These are phyloP conservation scores for Heptranchias perlo DNA, from an alignment of 2,113 vertebrate genomes.

Conservation along the genomic window DNA sequence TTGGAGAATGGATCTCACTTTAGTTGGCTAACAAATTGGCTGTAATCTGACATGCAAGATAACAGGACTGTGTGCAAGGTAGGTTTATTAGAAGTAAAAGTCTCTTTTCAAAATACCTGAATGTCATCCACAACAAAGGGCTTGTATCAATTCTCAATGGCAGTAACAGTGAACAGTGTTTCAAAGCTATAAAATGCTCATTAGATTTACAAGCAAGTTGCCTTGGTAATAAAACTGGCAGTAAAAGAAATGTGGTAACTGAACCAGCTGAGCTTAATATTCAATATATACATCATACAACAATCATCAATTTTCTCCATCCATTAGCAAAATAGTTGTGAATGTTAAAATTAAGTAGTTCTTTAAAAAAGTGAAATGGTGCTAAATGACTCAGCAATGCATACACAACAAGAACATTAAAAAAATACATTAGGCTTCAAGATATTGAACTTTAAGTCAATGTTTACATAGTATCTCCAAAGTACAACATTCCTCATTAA, in stretches of 20 bases:
- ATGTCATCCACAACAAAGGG: not conserved
- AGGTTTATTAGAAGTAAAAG: not conserved
- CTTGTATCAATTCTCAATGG: not conserved
- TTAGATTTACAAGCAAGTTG: constrained; percentile 18
- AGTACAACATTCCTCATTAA: not conserved
- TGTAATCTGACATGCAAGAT: not conserved
- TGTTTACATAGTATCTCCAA: not conserved
- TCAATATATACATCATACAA: not conserved
- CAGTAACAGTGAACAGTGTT: not conserved
- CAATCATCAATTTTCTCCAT: constrained; percentile 22
- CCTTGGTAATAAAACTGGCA: constrained; percentile 27
- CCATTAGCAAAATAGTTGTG: not conserved
- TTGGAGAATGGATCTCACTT: constrained; percentile 13
- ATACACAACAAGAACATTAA: not conserved
- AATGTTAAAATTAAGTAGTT: not conserved
- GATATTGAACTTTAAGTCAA: not conserved
- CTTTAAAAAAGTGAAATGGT: not conserved
- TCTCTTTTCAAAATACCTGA: not conserved
- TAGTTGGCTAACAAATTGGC: constrained; percentile 2
- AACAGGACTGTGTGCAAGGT: not conserved
- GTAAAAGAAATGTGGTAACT: not conserved
- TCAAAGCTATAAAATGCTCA: constrained; percentile 15
- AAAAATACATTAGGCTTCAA: not conserved
- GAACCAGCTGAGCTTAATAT: not conserved
- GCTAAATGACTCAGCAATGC: not conserved